Evolutionary conservation across 2,113 vertebrate genomes (phyloP), one percentile per base, ranked within the genome.

Genomic region (Chaetops frenatus): DNA sequence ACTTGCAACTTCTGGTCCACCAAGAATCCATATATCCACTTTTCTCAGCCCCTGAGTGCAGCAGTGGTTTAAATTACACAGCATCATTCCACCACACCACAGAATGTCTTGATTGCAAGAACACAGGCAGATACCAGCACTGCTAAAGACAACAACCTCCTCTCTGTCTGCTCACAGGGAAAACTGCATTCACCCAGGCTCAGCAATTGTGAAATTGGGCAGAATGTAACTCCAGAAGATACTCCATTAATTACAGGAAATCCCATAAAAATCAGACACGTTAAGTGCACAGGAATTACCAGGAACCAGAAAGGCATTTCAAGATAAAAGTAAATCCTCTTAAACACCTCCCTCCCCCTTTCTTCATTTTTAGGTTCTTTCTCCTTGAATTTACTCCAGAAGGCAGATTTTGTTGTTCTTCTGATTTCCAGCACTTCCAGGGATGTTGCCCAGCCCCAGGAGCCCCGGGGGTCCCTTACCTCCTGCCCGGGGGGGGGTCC

Each of bases 401-500:
- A 16, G 42, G 1, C 17, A 27, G 11, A 13, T n/a, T 64, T 60
- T 0, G 2, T 4, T 29, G 3, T 14, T 5, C 17, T 22, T 16
- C 6, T 10, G 44, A 4, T 19, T 23, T 17, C 5, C 5, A 6
- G 20, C 31, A 12, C 13, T 50, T 5, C 27, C 33, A 44, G 25
- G n/a, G 33, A 24, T 20, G 13, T 1, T 33, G 14, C 56, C 20
- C 19, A 7, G 28, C 1, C n/a, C 10, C 40, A 61, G 0, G 16
- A 27, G 5, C n/a, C 25, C 40, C 2, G 4, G 73, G 50, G 20
- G 71, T 44, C 85, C 70, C 98, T 98, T 98, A 99, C 99, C 99
- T 98, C 98, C 99, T 1, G 99, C 98, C 93, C 99, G 98, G 18
- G 98, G 96, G 0, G 98, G 97, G 5, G 98, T 98, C 24, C 99